Conservation (phyloP, 2,113 vertebrate species). For the Isichthys henryi region DNA sequence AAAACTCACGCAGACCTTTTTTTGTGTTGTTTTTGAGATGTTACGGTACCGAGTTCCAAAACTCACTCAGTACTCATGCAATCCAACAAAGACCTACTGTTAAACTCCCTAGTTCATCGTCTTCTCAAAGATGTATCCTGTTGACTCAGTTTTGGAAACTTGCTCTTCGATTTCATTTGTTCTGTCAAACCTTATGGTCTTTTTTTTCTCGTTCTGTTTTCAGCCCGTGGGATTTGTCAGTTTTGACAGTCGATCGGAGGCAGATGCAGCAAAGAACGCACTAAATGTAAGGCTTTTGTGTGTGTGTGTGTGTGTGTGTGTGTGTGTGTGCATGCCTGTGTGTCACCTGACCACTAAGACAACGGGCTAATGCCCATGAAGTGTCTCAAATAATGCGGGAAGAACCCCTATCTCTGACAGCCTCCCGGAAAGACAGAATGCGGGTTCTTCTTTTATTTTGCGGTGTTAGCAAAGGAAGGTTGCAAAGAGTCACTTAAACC, state of each 20-base stretch:
- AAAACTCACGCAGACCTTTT: background rate
- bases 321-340: slow-evolving; percentile 24
- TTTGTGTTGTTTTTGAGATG: background rate
- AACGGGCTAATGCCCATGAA: background rate
- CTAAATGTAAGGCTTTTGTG: slow-evolving; percentile 75
- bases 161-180: slow-evolving; percentile 15
- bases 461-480: background rate
- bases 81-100: background rate
- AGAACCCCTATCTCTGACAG: background rate
- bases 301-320: background rate
- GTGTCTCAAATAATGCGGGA: background rate
- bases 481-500: background rate
- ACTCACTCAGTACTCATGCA: background rate
- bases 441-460: background rate
- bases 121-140: background rate
- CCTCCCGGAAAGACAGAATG: background rate
- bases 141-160: background rate
- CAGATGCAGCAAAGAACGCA: slow-evolving; percentile 92
- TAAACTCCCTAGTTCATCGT: background rate
- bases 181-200: slow-evolving; percentile 54
- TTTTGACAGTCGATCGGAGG: slow-evolving; percentile 88
- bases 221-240: slow-evolving; percentile 97
- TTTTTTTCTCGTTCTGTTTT: slow-evolving; percentile 53
- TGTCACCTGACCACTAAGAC: background rate
- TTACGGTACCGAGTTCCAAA: background rate